phyloP scores from a whole-genome alignment of 1,140 invertebrate species.

The Trissolcus basalis region DNA sequence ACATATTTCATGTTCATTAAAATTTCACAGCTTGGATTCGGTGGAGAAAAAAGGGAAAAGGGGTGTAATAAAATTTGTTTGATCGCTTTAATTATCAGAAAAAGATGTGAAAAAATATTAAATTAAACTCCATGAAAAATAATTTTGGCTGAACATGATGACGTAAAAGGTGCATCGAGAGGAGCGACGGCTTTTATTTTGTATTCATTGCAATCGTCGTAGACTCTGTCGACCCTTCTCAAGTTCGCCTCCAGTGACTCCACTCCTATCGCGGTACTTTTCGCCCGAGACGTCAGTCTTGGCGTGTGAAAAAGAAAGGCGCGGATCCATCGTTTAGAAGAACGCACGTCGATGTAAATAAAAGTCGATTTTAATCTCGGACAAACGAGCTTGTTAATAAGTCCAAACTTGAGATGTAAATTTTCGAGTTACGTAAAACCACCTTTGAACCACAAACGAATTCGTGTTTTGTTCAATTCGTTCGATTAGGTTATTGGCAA shows the following conservation, averaged over 20 bases:
- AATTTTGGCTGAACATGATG: slow-evolving; percentile 17
- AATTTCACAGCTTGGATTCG: too few species aligned
- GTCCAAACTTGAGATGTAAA: slow-evolving; percentile 21
- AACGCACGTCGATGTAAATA: slow-evolving; percentile 33
- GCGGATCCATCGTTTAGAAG: slow-evolving; percentile 38
- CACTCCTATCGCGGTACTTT: slow-evolving; percentile 38
- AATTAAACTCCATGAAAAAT: slow-evolving; percentile 26
- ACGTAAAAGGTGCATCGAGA: slow-evolving; percentile 1
- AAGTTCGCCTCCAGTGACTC: slow-evolving; percentile 33
- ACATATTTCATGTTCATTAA: too few species aligned
- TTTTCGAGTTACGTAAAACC: too few species aligned
- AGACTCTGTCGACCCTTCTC: slow-evolving; percentile 44
- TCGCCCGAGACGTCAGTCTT: slow-evolving; percentile 12
- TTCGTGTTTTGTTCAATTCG: too few species aligned
- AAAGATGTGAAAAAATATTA: slow-evolving; percentile 5
- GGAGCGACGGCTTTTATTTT: slow-evolving; percentile 15
- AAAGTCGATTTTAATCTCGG: slow-evolving; percentile 42
- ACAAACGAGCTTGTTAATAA: slow-evolving; percentile 52
- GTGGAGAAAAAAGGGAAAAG: too few species aligned
- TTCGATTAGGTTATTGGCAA: too few species aligned
- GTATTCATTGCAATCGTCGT: slow-evolving; percentile 44
- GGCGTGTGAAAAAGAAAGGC: slow-evolving; percentile 48
- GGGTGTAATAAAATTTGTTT: too few species aligned
- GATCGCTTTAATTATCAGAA: too few species aligned
- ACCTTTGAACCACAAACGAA: too few species aligned